These are phyloP conservation scores for Taxidea taxus DNA, from an alignment of 2,113 vertebrate genomes.

Conservation along the genomic window DNA sequence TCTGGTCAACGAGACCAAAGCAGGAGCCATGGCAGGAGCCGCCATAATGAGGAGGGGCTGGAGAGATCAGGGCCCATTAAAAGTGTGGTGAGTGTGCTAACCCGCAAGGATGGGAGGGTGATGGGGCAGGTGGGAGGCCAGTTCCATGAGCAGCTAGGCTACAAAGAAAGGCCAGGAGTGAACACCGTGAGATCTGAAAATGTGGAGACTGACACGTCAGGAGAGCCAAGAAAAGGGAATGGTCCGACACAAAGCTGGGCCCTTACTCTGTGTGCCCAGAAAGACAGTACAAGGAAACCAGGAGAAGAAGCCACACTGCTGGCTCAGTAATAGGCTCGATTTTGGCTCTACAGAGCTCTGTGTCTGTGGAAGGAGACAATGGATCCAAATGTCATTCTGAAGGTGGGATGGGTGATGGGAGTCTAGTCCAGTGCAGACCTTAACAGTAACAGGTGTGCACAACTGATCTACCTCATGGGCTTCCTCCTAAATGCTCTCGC, in stretches of 20 bases:
- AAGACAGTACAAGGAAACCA: neutral
- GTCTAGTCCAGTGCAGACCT: neutral
- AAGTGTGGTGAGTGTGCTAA: neutral
- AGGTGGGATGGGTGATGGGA: neutral
- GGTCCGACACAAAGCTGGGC: neutral
- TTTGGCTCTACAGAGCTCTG: neutral
- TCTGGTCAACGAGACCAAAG: neutral
- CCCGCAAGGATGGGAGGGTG: rapidly evolving
- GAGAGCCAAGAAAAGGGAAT: neutral
- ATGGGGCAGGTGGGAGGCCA: neutral
- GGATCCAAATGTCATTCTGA: neutral
- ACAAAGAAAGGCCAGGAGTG: neutral
- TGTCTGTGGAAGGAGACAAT: neutral
- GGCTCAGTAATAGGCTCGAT: neutral
- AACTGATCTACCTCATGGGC: neutral
- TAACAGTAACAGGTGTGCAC: neutral
- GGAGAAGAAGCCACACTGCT: neutral
- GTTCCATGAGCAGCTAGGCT: neutral
- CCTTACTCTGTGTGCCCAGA: neutral
- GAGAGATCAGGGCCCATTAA: neutral
- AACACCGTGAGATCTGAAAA: neutral
- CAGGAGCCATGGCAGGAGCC: neutral
- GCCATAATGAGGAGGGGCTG: neutral
- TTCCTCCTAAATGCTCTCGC: neutral
- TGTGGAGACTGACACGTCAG: rapidly evolving